phyloP scores from a whole-genome alignment of 2,888 invertebrate species.

The Drosophila phalerata region DNA sequence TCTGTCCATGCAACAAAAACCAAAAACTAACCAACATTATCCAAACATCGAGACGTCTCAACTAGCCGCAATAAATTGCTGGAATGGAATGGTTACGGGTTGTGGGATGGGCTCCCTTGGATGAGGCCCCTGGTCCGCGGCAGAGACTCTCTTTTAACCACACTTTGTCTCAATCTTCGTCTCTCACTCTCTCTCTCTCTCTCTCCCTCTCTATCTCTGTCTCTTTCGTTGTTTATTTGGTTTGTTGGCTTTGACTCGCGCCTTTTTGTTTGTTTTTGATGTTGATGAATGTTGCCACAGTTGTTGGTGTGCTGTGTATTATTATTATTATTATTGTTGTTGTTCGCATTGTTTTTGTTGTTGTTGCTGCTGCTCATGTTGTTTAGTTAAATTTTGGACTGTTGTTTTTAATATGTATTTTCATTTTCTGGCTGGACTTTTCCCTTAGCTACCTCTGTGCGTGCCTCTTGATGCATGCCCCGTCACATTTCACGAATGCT shows the following conservation, averaged over 20 bases:
- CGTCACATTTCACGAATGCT: constrained; percentile 70
- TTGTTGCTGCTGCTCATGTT: constrained; percentile 43
- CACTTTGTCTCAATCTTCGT: not conserved
- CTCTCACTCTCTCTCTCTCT: constrained; percentile 2
- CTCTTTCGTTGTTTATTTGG: constrained; percentile 45
- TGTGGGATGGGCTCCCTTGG: constrained; percentile 14
- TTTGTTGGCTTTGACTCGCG: constrained; percentile 67
- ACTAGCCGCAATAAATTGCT: constrained; percentile 68
- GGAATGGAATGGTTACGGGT: constrained; percentile 25
- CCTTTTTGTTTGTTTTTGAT: constrained; percentile 79
- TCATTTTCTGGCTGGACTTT: constrained; percentile 62
- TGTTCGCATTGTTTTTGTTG: constrained; percentile 39
- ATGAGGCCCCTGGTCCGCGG: constrained; percentile 10
- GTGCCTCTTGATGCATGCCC: constrained; percentile 78
- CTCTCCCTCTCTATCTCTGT: constrained; percentile 6
- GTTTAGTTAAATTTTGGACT: constrained; percentile 48
- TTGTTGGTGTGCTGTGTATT: constrained; percentile 40
- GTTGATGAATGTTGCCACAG: constrained; percentile 80
- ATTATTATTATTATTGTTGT: constrained; percentile 33
- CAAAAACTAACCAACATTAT: constrained; percentile 36
- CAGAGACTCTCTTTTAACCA: constrained; percentile 15
- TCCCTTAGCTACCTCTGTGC: constrained; percentile 51
- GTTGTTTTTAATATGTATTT: constrained; percentile 77
- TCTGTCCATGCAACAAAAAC: constrained; percentile 10
- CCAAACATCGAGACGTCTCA: constrained; percentile 67